Percentiles rank a stretch among this genome's conserved stretches.
These are phyloP conservation scores for Montipora cactus DNA, from an alignment of 64 coral and sea anemone genomes.

Conservation along the genomic window DNA sequence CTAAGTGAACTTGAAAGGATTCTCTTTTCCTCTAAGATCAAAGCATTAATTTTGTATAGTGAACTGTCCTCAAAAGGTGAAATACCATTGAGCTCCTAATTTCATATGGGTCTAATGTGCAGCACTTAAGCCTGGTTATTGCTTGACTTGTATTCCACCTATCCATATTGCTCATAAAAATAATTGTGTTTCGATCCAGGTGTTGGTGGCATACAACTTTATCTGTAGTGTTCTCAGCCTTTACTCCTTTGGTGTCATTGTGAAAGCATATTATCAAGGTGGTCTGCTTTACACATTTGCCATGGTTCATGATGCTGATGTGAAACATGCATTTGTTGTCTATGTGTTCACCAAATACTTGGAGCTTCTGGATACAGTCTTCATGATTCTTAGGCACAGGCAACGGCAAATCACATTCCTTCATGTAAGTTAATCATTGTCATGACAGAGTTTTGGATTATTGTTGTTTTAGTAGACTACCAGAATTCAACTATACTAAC, in stretches of 20 bases:
- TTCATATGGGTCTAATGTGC: too few species aligned
- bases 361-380: conserved; percentile 91
- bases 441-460: too few species aligned
- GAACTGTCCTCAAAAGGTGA: too few species aligned
- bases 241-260: conserved; percentile 71
- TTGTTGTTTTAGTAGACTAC: too few species aligned
- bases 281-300: conserved; percentile 74
- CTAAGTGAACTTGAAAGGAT: too few species aligned
- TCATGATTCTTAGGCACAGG: conserved; percentile 95
- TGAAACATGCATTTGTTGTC: conserved; percentile 81
- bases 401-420: conserved; percentile 94
- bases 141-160: too few species aligned
- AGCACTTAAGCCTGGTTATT: too few species aligned
- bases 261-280: conserved; percentile 40
- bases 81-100: too few species aligned
- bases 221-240: conserved; percentile 82
- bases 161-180: too few species aligned
- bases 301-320: conserved; percentile 66
- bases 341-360: conserved; percentile 91
- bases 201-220: conserved; percentile 92
- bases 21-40: too few species aligned
- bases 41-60: too few species aligned
- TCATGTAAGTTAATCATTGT: conserved; percentile 72
- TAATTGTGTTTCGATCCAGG: conserved; percentile 20
- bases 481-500: too few species aligned